Conservation (phyloP, 2,113 vertebrate genomes). For the Epinephelus lanceolatus region DNA sequence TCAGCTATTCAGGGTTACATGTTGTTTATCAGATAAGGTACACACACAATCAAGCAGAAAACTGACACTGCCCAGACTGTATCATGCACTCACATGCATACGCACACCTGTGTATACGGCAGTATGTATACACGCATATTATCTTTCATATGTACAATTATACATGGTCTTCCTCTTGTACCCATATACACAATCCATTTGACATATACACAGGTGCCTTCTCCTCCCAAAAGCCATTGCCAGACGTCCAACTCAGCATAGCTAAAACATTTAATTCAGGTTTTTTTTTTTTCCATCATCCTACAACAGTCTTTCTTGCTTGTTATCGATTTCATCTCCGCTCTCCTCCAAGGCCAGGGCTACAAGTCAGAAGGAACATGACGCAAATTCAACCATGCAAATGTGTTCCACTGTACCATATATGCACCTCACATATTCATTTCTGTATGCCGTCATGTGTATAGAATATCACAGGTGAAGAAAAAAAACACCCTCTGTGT, state of each 20-base stretch:
- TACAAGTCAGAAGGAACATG: conserved; percentile 60
- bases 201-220: conserved; percentile 69
- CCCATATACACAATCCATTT: conserved; percentile 60
- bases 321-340: conserved; percentile 69
- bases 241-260: conserved; percentile 47
- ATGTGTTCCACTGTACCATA: conserved; percentile 64
- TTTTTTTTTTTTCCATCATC: conserved; percentile 38
- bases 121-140: conserved; percentile 68
- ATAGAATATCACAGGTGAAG: conserved; percentile 75
- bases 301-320: conserved; percentile 25
- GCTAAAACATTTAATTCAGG: conserved; percentile 19
- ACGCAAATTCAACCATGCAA: conserved; percentile 70
- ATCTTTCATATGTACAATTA: conserved; percentile 72
- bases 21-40: conserved; percentile 83
- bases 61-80: conserved; percentile 57
- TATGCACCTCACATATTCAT: conserved; percentile 63
- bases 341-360: conserved; percentile 44
- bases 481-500: conserved; percentile 54
- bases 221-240: conserved; percentile 49
- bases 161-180: conserved; percentile 47
- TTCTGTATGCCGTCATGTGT: conserved; percentile 73
- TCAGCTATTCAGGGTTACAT: conserved; percentile 67
- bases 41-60: conserved; percentile 79
- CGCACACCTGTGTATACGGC: conserved; percentile 75
- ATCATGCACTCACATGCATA: conserved; percentile 50